Percentiles rank a stretch among this genome's conserved stretches.
Conservation (phyloP, 2,113 vertebrate genomes). For the Erythrocebus patas region DNA sequence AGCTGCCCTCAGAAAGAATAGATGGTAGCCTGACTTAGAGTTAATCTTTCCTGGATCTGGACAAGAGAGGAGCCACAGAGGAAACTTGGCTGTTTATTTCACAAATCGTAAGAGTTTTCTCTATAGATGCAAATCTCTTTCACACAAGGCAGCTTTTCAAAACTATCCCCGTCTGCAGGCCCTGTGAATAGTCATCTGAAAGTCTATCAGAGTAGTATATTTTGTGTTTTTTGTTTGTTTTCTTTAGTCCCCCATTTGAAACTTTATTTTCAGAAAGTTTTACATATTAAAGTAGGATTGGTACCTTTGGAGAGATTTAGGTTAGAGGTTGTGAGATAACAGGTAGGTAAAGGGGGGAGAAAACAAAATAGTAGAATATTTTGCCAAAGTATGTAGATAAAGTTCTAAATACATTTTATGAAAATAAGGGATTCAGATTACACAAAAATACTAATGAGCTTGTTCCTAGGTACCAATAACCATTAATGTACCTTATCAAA, state of each 20-base stretch:
- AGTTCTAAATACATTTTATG: neutral
- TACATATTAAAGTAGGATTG: neutral
- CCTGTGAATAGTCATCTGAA: neutral
- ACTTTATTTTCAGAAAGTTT: neutral
- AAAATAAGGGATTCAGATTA: neutral
- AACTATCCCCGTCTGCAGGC: neutral
- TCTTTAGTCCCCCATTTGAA: neutral
- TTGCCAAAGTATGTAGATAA: neutral
- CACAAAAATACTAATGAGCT: neutral
- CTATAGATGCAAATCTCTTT: neutral
- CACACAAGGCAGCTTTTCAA: neutral
- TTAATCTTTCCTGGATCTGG: neutral
- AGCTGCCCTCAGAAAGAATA: neutral
- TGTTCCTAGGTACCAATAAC: neutral
- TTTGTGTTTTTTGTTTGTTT: neutral
- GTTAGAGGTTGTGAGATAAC: neutral
- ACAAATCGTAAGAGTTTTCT: neutral
- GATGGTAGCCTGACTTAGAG: neutral
- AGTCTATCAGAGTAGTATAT: neutral
- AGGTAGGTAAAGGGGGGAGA: neutral
- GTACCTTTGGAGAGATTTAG: neutral
- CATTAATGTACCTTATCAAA: slow-evolving; percentile 23
- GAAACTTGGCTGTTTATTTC: neutral
- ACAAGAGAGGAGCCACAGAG: neutral
- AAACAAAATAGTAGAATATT: neutral